Conservation (phyloP, 2,888 invertebrate species). For the Andrena minutula region DNA sequence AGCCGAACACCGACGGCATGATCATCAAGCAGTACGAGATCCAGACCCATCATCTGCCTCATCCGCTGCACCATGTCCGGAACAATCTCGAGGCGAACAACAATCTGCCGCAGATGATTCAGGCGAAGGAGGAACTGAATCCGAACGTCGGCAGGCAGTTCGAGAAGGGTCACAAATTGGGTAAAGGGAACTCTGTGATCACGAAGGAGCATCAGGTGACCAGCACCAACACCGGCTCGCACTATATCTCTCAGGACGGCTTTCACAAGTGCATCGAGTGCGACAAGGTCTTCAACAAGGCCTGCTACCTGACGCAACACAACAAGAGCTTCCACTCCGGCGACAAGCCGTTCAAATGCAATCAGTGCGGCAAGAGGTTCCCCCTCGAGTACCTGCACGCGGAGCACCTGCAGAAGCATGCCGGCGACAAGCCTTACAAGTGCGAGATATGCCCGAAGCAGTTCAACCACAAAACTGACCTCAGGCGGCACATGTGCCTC, state of each 20-base stretch:
- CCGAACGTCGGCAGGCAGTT: slow-evolving; percentile 68
- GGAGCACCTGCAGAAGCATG: slow-evolving; percentile 92
- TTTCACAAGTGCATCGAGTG: slow-evolving; percentile 92
- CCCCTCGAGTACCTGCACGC: slow-evolving; percentile 90
- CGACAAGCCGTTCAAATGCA: slow-evolving; percentile 94
- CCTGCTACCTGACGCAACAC: slow-evolving; percentile 95
- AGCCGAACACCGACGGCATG: slow-evolving; percentile 69
- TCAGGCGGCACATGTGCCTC: slow-evolving; percentile 94
- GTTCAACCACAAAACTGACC: slow-evolving; percentile 96
- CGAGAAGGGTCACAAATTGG: slow-evolving; percentile 45
- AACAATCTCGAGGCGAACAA: slow-evolving; percentile 77
- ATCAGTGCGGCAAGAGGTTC: slow-evolving; percentile 94
- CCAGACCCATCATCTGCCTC: slow-evolving; percentile 51
- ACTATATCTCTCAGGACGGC: slow-evolving; percentile 79
- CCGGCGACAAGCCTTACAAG: slow-evolving; percentile 94
- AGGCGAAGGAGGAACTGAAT: slow-evolving; percentile 76
- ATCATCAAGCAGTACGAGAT: slow-evolving; percentile 72
- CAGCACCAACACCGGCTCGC: slow-evolving; percentile 75
- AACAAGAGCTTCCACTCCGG: slow-evolving; percentile 96
- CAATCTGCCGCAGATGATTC: slow-evolving; percentile 71
- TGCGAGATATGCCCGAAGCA: slow-evolving; percentile 94
- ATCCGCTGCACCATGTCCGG: slow-evolving; percentile 45
- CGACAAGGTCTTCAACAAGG: slow-evolving; percentile 93
- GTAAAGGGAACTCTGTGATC: slow-evolving; percentile 53
- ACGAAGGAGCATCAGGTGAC: slow-evolving; percentile 78